phyloP scores from a whole-genome alignment of 2,888 invertebrate genomes.

The Brenthis ino region DNA sequence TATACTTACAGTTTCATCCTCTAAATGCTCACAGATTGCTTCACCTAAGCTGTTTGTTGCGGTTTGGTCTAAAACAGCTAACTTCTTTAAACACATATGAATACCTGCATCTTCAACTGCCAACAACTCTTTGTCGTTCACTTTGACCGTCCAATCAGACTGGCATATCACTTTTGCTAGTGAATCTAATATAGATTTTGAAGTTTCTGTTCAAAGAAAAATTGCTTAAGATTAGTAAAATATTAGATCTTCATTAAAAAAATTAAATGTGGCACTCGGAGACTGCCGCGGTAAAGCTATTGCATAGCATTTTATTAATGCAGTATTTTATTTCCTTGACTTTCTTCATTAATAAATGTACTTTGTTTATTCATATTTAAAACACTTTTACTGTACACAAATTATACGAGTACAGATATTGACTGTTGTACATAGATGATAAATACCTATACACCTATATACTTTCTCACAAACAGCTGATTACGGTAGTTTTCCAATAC shows the following conservation, averaged over 20 bases:
- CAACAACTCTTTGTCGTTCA: slow-evolving; percentile 66
- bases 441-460: too few species aligned
- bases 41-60: slow-evolving; percentile 82
- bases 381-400: too few species aligned
- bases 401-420: too few species aligned
- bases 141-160: slow-evolving; percentile 80
- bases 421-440: too few species aligned
- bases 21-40: slow-evolving; percentile 77
- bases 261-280: too few species aligned
- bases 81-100: slow-evolving; percentile 89
- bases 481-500: too few species aligned
- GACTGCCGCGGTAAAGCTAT: too few species aligned
- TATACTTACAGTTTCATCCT: slow-evolving; percentile 79
- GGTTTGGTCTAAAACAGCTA: slow-evolving; percentile 85
- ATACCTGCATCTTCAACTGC: slow-evolving; percentile 89
- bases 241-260: neutral
- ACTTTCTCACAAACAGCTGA: too few species aligned
- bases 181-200: slow-evolving; percentile 60
- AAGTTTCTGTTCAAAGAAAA: slow-evolving; percentile 55
- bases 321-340: too few species aligned
- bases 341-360: too few species aligned
- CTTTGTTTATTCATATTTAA: too few species aligned
- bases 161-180: slow-evolving; percentile 65
- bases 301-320: too few species aligned
- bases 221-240: neutral